phyloP scores from a whole-genome alignment of 2,888 invertebrate species.

The Bugulina stolonifera region DNA sequence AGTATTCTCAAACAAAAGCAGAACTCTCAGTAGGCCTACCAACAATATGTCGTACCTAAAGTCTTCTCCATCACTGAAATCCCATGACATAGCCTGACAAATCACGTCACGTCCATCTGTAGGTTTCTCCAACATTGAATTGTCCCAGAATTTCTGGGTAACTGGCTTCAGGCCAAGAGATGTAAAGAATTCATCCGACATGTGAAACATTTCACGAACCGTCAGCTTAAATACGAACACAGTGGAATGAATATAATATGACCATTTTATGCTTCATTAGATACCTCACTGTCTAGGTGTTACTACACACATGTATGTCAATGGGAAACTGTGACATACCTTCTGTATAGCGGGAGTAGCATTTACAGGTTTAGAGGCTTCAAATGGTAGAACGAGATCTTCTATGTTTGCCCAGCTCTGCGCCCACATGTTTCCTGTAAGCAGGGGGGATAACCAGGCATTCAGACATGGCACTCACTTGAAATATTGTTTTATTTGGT shows the following conservation, averaged over 20 bases:
- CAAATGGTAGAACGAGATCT: slow-evolving; percentile 58
- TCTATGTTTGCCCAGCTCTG: slow-evolving; percentile 48
- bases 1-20: no score
- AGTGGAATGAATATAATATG: no score
- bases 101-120: slow-evolving; percentile 63
- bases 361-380: slow-evolving; percentile 10
- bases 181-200: slow-evolving; percentile 47
- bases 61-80: slow-evolving; percentile 76
- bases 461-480: no score
- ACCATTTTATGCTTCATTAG: no score
- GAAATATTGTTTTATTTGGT: no score
- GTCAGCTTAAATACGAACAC: slow-evolving; percentile 31
- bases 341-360: slow-evolving; percentile 25
- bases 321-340: not conserved
- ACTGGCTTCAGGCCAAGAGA: slow-evolving; percentile 63
- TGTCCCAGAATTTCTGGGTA: slow-evolving; percentile 77
- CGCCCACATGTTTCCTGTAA: slow-evolving; percentile 60
- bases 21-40: no score
- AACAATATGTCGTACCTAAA: no score
- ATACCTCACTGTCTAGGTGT: no score
- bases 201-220: slow-evolving; percentile 58
- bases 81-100: slow-evolving; percentile 73
- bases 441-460: no score
- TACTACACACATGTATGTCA: no score
- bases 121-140: slow-evolving; percentile 73